phyloP scores from a whole-genome alignment of 2,797 vertebrate genomes.

The Myiotriccus ornatus region DNA sequence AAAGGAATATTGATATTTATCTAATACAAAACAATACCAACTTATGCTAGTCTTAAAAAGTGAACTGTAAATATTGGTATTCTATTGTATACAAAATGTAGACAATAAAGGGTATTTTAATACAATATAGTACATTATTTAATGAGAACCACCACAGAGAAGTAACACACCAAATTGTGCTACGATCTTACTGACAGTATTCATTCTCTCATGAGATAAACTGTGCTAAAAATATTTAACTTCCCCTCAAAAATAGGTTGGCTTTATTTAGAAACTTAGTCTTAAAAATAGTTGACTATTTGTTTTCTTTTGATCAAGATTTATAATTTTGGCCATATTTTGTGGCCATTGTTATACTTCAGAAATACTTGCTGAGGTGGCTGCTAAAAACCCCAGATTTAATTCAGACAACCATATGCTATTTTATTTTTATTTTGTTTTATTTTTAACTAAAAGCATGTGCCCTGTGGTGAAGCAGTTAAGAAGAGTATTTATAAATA shows the following conservation, averaged over 20 bases:
- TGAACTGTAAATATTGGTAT: not conserved
- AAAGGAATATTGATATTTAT: not conserved
- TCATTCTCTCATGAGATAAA: not conserved
- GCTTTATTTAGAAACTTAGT: not conserved
- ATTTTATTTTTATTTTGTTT: slow-evolving; percentile 10
- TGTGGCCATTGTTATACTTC: slow-evolving; percentile 71
- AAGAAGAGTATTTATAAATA: slow-evolving; percentile 30
- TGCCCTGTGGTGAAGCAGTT: slow-evolving; percentile 60
- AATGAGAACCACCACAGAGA: not conserved
- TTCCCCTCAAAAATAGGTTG: not conserved
- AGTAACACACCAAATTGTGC: not conserved
- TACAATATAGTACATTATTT: not conserved
- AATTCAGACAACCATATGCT: not conserved
- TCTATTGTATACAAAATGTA: not conserved
- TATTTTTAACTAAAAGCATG: slow-evolving; percentile 74
- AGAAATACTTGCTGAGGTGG: slow-evolving; percentile 66
- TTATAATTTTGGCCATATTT: not conserved
- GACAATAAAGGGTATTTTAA: not conserved
- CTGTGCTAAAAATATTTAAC: not conserved
- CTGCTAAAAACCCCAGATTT: slow-evolving; percentile 33
- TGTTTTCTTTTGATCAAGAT: not conserved
- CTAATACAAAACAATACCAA: not conserved
- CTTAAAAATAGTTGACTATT: not conserved
- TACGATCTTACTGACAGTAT: not conserved
- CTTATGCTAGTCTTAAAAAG: not conserved